These are phyloP conservation scores for Oryzias dopingdopingensis DNA, from an alignment of 2,797 vertebrate genomes.

Conservation along the genomic window DNA sequence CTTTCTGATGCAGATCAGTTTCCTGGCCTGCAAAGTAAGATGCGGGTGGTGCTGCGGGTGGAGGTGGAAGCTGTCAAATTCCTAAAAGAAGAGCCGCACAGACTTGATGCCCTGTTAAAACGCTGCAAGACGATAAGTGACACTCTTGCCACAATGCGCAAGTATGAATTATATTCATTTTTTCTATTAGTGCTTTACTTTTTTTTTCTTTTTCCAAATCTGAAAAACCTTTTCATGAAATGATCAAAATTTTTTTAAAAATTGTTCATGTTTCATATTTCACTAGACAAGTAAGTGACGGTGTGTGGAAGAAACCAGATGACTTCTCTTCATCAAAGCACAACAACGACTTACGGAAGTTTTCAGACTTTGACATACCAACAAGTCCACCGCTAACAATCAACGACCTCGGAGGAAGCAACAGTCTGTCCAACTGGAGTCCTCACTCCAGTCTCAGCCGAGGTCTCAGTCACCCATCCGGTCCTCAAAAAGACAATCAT, in stretches of 20 bases:
- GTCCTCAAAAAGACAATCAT: slow-evolving; percentile 73
- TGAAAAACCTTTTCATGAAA: not conserved
- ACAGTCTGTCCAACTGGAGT: slow-evolving; percentile 80
- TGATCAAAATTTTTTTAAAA: not conserved
- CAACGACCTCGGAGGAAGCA: slow-evolving; percentile 78
- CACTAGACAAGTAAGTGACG: slow-evolving; percentile 89
- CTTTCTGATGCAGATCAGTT: slow-evolving; percentile 83
- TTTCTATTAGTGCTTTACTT: not conserved
- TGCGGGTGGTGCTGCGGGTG: slow-evolving; percentile 95
- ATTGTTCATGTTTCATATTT: slow-evolving; percentile 3
- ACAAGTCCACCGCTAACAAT: slow-evolving; percentile 86
- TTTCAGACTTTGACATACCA: slow-evolving; percentile 85
- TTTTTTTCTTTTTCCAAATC: slow-evolving; percentile 15
- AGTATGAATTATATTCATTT: slow-evolving; percentile 54
- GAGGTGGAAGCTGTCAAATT: slow-evolving; percentile 98
- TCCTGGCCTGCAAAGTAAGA: slow-evolving; percentile 96
- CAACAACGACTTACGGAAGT: slow-evolving; percentile 82
- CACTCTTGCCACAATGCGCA: slow-evolving; percentile 87
- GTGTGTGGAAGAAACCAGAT: slow-evolving; percentile 84
- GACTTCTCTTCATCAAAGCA: slow-evolving; percentile 88
- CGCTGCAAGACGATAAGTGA: slow-evolving; percentile 93
- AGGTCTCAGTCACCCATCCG: slow-evolving; percentile 65
- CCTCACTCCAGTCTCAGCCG: slow-evolving; percentile 70
- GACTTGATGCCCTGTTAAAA: slow-evolving; percentile 92
- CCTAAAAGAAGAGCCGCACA: slow-evolving; percentile 95